These are phyloP conservation scores for Xerus rutilus DNA, from an alignment of 2,797 vertebrate genomes.

Conservation along the genomic window DNA sequence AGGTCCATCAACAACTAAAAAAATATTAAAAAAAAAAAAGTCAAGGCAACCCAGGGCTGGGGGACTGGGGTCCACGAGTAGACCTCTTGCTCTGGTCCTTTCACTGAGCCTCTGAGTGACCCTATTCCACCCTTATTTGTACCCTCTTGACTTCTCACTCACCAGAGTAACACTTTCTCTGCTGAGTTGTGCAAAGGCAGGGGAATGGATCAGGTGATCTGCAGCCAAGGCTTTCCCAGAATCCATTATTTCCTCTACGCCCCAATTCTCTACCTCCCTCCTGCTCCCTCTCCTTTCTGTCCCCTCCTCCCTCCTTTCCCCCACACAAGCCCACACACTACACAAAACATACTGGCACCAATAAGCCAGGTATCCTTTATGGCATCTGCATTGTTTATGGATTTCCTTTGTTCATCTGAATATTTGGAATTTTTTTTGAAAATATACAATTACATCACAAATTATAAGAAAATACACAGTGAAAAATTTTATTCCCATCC, in stretches of 20 bases:
- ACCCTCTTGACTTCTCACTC: neutral
- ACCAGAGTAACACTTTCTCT: neutral
- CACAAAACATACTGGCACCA: neutral
- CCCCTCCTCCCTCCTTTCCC: too few species aligned
- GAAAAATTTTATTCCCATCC: neutral
- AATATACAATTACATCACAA: constrained; percentile 19
- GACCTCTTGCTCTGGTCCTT: neutral
- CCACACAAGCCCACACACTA: neutral
- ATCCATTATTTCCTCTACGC: neutral
- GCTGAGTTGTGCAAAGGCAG: neutral
- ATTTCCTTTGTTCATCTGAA: neutral
- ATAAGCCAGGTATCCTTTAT: neutral
- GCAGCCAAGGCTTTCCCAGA: neutral
- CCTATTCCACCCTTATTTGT: rapidly evolving
- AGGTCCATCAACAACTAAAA: too few species aligned
- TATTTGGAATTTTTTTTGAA: neutral
- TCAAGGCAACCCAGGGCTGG: neutral
- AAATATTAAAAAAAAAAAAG: neutral
- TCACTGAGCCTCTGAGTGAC: too few species aligned
- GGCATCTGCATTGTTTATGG: neutral
- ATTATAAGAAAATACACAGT: neutral
- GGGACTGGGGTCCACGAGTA: neutral
- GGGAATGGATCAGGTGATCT: neutral
- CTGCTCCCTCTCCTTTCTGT: too few species aligned
- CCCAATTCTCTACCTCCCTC: neutral